Conservation (phyloP, 2,113 vertebrate species). For the Syngnathus typhle region DNA sequence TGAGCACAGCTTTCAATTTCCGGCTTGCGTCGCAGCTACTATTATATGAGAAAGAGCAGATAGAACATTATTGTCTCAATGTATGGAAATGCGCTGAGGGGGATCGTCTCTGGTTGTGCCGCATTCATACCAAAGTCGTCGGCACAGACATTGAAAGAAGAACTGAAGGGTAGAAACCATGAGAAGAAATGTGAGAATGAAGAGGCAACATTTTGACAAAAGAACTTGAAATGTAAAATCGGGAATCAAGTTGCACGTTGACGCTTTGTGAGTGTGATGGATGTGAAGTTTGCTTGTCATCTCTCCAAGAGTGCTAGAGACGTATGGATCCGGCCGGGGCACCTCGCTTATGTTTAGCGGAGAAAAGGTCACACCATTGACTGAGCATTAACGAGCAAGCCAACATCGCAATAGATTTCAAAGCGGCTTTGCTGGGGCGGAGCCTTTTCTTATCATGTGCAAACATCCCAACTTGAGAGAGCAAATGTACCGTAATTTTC, state of each 20-base stretch:
- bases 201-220: not conserved
- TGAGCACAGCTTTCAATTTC: conserved; percentile 60
- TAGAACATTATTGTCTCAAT: conserved; percentile 61
- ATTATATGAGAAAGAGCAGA: conserved; percentile 54
- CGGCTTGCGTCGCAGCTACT: conserved; percentile 56
- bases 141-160: not conserved
- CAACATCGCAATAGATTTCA: not conserved
- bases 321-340: not conserved
- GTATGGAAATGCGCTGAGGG: conserved; percentile 24
- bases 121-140: not conserved
- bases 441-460: not conserved
- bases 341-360: not conserved
- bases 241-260: not conserved
- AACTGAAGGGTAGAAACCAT: not conserved
- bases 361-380: conserved; percentile 4
- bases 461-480: not conserved
- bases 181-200: too few relatives aligned
- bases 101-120: not conserved
- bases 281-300: not conserved
- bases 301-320: not conserved
- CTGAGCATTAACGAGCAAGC: not conserved
- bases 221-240: not conserved
- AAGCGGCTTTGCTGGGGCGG: not conserved
- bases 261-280: not conserved
- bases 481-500: too few relatives aligned